phyloP scores from a whole-genome alignment of 2,113 vertebrate species.

The Sorex araneus region DNA sequence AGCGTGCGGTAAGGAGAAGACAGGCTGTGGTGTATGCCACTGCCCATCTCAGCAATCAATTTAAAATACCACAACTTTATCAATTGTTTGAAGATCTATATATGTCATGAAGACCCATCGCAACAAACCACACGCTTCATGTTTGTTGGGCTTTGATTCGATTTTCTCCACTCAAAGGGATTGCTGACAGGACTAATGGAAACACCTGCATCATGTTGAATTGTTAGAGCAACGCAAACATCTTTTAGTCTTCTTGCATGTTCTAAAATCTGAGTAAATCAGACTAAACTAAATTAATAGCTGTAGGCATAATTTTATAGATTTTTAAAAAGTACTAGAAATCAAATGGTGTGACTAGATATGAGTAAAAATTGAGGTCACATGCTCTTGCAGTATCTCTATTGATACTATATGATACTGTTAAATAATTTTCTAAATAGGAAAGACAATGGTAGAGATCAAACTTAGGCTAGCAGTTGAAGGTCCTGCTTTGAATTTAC shows the following conservation, averaged over 20 bases:
- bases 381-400: not conserved
- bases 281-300: conserved; percentile 34
- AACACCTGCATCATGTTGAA: not conserved
- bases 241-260: conserved; percentile 49
- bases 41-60: conserved; percentile 41
- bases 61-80: conserved; percentile 14
- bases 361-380: conserved; percentile 10
- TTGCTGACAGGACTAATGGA: conserved; percentile 37
- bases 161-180: conserved; percentile 26
- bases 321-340: conserved; percentile 42
- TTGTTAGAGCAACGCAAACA: conserved; percentile 14
- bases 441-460: not conserved
- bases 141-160: conserved; percentile 20
- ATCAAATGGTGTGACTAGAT: conserved; percentile 7
- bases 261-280: not conserved
- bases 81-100: conserved; percentile 34
- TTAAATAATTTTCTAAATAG: conserved; percentile 20
- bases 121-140: not conserved
- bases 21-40: not conserved
- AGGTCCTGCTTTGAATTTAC: not conserved
- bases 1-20: conserved; percentile 10
- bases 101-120: not conserved
- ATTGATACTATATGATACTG: not conserved
- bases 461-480: not conserved
- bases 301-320: conserved; percentile 26